A percentile compares a stretch with the other conserved stretches of the same genome.
Conservation (phyloP, 2,888 invertebrate genomes). For the Matsumyia berberina region DNA sequence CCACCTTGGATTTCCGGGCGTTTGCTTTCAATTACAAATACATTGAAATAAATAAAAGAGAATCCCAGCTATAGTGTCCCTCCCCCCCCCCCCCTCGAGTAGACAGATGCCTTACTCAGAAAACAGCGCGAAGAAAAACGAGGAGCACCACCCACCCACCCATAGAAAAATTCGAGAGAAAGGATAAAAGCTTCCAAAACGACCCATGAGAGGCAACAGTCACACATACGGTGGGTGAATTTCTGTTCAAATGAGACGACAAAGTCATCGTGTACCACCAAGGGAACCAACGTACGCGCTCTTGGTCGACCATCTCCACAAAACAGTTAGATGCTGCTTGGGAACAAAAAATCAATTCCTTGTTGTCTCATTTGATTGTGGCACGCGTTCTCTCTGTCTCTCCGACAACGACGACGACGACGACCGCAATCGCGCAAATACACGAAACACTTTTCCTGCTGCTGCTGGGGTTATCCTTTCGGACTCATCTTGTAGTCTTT, state of each 20-base stretch:
- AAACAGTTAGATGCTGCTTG: constrained; percentile 45
- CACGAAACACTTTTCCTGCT: constrained; percentile 60
- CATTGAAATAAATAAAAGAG: constrained; percentile 60
- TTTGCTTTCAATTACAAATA: constrained; percentile 75
- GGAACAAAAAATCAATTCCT: constrained; percentile 73
- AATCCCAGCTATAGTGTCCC: constrained; percentile 36
- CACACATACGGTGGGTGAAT: constrained; percentile 39
- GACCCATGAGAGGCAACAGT: constrained; percentile 47
- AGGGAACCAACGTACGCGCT: constrained; percentile 37
- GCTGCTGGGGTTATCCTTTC: constrained; percentile 45
- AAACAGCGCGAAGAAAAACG: constrained; percentile 40
- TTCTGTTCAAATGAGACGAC: constrained; percentile 42
- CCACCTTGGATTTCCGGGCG: constrained; percentile 63
- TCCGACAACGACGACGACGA: constrained; percentile 29
- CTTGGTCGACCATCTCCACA: constrained; percentile 4
- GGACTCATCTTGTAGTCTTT: constrained; percentile 58
- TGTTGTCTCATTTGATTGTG: constrained; percentile 72
- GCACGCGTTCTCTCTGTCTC: constrained; percentile 61
- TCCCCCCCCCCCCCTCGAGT: constrained; percentile 20
- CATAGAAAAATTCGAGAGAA: constrained; percentile 42
- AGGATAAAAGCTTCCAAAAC: constrained; percentile 60
- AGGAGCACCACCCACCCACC: constrained; percentile 40
- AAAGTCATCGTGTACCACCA: constrained; percentile 48
- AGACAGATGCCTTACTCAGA: constrained; percentile 22
- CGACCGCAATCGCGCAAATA: constrained; percentile 68